These are phyloP conservation scores for Chaetura pelagica DNA, from an alignment of 2,113 vertebrate genomes.

Conservation along the genomic window DNA sequence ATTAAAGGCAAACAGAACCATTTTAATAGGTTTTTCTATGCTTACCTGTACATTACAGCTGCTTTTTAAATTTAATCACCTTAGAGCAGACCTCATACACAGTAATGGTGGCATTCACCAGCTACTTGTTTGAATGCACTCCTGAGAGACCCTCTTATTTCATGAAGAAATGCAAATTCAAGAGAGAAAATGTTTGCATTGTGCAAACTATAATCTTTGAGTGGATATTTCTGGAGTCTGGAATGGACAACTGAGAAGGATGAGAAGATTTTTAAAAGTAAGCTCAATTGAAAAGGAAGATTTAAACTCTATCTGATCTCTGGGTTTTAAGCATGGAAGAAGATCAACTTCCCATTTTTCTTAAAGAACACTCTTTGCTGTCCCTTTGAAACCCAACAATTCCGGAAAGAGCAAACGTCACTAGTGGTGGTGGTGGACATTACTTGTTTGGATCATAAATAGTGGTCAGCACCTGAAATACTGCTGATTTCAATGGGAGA, in stretches of 20 bases:
- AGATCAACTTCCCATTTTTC: background rate
- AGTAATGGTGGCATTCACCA: conserved; percentile 3
- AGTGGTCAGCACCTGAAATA: background rate
- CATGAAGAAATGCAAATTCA: background rate
- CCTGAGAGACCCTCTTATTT: background rate
- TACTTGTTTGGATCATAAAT: background rate
- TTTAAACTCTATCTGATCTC: background rate
- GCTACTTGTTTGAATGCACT: background rate
- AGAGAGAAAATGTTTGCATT: background rate
- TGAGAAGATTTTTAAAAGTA: background rate
- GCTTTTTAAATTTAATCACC: conserved; percentile 35
- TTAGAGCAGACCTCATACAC: background rate
- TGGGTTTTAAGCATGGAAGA: background rate
- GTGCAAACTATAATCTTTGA: background rate
- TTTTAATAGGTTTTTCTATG: background rate
- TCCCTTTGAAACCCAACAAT: background rate
- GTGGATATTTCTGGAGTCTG: no score
- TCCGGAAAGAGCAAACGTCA: background rate
- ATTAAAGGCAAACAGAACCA: background rate
- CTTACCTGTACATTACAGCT: conserved; percentile 5
- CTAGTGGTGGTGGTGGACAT: background rate
- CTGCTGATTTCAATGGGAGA: background rate
- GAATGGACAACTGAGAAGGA: background rate
- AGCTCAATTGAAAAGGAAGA: background rate
- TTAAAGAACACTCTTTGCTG: background rate